phyloP scores from a whole-genome alignment of 1,140 invertebrate species.

The Heterodera schachtii region DNA sequence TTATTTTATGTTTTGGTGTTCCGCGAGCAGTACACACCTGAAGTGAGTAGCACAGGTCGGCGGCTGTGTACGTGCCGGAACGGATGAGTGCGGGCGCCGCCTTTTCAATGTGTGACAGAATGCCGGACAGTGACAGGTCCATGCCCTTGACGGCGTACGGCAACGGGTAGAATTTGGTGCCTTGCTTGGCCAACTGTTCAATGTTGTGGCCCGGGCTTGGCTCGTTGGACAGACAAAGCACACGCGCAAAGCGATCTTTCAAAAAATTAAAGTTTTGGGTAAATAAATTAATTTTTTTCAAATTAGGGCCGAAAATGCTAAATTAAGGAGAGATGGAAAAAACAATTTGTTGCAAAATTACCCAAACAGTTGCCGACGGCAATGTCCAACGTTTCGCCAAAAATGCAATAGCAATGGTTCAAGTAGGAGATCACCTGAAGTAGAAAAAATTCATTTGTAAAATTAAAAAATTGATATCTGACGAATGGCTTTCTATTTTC shows the following conservation, averaged over 20 bases:
- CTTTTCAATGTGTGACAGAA: conserved; percentile 79
- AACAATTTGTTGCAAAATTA: not conserved
- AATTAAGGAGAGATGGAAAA: too few species aligned
- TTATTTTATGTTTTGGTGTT: too few species aligned
- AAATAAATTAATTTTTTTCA: too few species aligned
- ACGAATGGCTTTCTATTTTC: too few species aligned
- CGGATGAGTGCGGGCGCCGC: conserved; percentile 66
- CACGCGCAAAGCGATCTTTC: conserved; percentile 80
- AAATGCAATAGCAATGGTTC: conserved; percentile 87
- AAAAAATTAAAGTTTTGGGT: too few species aligned
- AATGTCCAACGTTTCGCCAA: conserved; percentile 99
- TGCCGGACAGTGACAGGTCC: conserved; percentile 98
- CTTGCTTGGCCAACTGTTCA: conserved; percentile 92
- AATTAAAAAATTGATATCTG: too few species aligned
- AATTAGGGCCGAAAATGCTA: too few species aligned
- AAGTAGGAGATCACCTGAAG: conserved; percentile 91
- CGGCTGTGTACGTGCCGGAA: conserved; percentile 75
- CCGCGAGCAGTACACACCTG: conserved; percentile 64
- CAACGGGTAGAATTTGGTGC: conserved; percentile 80
- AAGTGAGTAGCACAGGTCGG: conserved; percentile 93
- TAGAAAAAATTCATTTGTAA: too few species aligned
- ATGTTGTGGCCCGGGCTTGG: conserved; percentile 99
- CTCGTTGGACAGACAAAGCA: conserved; percentile 94
- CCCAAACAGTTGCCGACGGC: conserved; percentile 99
- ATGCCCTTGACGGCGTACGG: conserved; percentile 95